Evolutionary conservation across 1,140 invertebrate species (phyloP).

Genomic region (Steinernema feltiae): DNA sequence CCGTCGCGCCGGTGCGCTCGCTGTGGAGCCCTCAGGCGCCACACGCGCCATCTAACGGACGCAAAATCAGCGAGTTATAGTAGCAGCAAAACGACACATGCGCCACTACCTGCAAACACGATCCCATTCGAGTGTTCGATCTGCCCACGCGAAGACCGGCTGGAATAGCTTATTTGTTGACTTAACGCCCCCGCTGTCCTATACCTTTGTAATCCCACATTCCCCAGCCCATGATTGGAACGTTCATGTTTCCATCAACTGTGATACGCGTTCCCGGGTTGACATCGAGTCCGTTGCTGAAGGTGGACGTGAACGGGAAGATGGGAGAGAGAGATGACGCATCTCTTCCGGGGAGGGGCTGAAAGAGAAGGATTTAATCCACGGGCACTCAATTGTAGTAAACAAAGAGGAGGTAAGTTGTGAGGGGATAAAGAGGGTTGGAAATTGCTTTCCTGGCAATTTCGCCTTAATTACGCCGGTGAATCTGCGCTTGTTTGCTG

Average conservation of each 20-base stretch:
- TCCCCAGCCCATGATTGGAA: conserved; percentile 42
- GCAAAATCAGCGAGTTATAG: not conserved
- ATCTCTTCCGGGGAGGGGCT: conserved; percentile 40
- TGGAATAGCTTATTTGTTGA: not conserved
- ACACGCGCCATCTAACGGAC: too few species aligned
- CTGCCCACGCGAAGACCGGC: conserved; percentile 37
- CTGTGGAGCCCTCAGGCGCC: too few species aligned
- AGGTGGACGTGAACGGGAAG: conserved; percentile 38
- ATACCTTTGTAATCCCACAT: conserved; percentile 42
- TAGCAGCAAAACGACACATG: not conserved
- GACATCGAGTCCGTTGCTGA: conserved; percentile 40
- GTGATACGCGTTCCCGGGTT: conserved; percentile 41
- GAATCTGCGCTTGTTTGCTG: too few species aligned
- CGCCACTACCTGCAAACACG: conserved; percentile 20
- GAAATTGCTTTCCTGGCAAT: too few species aligned
- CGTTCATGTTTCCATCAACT: conserved; percentile 42
- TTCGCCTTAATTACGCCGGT: too few species aligned
- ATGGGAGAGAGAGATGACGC: conserved; percentile 39
- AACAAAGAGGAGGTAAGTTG: too few species aligned
- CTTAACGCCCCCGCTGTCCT: not conserved
- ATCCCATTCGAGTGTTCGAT: conserved; percentile 40
- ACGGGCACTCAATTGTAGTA: too few species aligned
- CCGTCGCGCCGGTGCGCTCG: too few species aligned
- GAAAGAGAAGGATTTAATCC: conserved; percentile 4
- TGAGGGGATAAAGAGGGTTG: too few species aligned